phyloP scores from a whole-genome alignment of 2,888 invertebrate genomes.

The Pseudococcus viburni region DNA sequence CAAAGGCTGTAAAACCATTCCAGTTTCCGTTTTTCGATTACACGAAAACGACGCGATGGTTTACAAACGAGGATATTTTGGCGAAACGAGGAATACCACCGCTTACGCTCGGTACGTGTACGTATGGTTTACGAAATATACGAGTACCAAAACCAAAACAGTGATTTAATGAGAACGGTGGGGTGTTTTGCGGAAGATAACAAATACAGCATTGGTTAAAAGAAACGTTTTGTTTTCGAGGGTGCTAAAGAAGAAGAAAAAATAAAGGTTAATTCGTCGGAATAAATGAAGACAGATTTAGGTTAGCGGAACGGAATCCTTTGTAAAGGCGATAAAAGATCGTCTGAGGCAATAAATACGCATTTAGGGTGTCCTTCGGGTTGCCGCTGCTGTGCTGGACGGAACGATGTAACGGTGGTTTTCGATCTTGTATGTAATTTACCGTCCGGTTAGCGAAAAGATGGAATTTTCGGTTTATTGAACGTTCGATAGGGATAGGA shows the following conservation, averaged over 20 bases:
- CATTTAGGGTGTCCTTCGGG: not conserved
- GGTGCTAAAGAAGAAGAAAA: not conserved
- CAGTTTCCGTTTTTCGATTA: slow-evolving; percentile 37
- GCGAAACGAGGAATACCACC: not conserved
- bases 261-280: slow-evolving; percentile 25
- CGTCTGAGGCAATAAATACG: not conserved
- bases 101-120: not conserved
- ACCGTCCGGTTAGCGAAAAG: not conserved
- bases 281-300: slow-evolving; percentile 37
- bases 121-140: not conserved
- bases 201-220: not conserved
- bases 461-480: not conserved
- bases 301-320: not conserved
- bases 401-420: too few relatives aligned
- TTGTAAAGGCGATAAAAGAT: slow-evolving; percentile 42
- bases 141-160: not conserved
- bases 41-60: not conserved
- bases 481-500: not conserved
- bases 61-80: not conserved
- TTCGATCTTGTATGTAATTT: not conserved
- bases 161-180: not conserved
- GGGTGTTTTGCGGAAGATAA: slow-evolving; percentile 20
- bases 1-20: slow-evolving; percentile 18
- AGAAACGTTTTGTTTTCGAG: slow-evolving; percentile 10
- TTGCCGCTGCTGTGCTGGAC: too few relatives aligned